Base-by-base conservation (phyloP, 1,140 invertebrate species). In the Anastatus disparis region DNA sequence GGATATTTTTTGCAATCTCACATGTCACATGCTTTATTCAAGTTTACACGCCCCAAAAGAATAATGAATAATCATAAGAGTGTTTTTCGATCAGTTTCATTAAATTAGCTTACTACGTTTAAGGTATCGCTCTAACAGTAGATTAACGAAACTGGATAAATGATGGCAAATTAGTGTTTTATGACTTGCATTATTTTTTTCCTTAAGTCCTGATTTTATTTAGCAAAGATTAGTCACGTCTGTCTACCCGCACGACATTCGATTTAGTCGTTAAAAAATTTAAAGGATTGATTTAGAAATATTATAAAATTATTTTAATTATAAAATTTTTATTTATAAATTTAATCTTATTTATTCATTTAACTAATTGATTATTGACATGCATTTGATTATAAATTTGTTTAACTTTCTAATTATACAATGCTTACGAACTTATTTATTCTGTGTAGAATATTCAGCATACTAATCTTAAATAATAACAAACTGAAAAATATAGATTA, bases 51-150 rank as follows among this genome's bases (percentile, higher is more conserved):
- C 42, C 42, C n/a, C 29, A 31, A 48, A 65, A 71, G 29, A 65
- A 50, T 40, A 71, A 65, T 59, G 61, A 71, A 71, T 55, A 65
- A 50, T 42, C 40, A 35, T 29, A 65, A 31, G 35, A 27, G 46
- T 59, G 50, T n/a, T n/a, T 59, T 71, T 4, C 53, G 52, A 71
- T 71, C 53, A 44, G 55, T 71, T 71, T 71, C 62, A 71, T 71
- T 71, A 71, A 71, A 65, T 70, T 71, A 71, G 61, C 62, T 44
- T 48, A 20, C 40, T 42, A 59, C 44, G 46, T 17, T 59, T n/a
- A 44, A 50, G 65, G 53, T 62, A 63, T 71, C 61, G 50, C 50
- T 42, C 42, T 20, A 17, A 17, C 52, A 1, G n/a, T 40, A n/a
- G n/a, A n/a, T 26, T 53, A 29, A 62, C 67, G 56, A 56, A 70